Base-by-base conservation (phyloP, 2,888 invertebrate genomes). In the Dexiosoma caninum region DNA sequence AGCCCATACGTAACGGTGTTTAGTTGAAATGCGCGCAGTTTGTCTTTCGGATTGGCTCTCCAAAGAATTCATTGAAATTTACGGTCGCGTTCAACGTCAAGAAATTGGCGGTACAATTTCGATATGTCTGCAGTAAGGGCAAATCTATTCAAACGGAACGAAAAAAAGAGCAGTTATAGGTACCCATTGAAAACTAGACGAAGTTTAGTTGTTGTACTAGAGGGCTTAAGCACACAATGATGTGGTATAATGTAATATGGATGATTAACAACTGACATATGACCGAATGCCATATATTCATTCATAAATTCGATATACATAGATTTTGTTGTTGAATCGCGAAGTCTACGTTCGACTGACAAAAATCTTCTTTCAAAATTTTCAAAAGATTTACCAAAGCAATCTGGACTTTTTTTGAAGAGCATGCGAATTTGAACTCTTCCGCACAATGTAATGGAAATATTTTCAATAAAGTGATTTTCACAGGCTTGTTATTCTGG, bases 71-170 rank as follows among this genome's bases (percentile, higher is more conserved):
- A 8, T 10, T 59, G 60, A 10, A 30, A 60, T 30, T 51, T 53
- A 0, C 69, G 67, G 44, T 81, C 59, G 7, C 32, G 44, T 21
- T 78, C 76, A 10, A 67, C 42, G 4, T 42, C 42, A 37, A 37
- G 21, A 82, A 82, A 60, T 44, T 78, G 60, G n/a, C 80, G 74
- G 19, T 82, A 81, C 80, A 83, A 79, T 66, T 79, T 82, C 3
- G 64, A 46, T 9, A 79, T 46, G 23, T 79, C 64, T 7, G 78
- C 82, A n/a, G 78, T 76, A 9, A 78, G 53, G 7, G 66, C 75
- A 6, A 42, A 76, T 67, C n/a, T 67, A 19, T 55, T 66, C 8
- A 83, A 9, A 21, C 69, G 77, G 57, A 83, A 83, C 0, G 42
- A 40, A 51, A 66, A 66, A 12, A 53, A 19, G 21, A 32, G 57